Evolutionary conservation across 2,888 invertebrate species (phyloP), one percentile per base, ranked within the genome.

Genomic region (Nomada hirtipes): DNA sequence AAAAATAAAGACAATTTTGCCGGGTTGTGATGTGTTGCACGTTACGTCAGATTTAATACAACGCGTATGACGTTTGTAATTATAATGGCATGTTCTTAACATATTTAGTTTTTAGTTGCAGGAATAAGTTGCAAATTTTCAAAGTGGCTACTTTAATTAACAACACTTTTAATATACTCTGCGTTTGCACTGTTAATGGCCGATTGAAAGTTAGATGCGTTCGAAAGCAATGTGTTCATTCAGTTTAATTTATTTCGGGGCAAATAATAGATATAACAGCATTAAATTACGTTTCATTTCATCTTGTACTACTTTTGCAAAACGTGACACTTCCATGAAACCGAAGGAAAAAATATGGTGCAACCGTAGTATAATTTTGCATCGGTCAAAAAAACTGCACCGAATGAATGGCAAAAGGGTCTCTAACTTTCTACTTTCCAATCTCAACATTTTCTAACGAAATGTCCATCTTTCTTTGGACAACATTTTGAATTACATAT

Each of bases 401-500:
- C 42, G 55, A 57, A 69, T 53, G 52, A 15, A 29, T 26, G 65
- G 71, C 65, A 80, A 74, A 79, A 70, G 57, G 70, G 70, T 53
- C 61, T 57, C 44, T 9, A 36, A 71, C 75, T 71, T 57, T 68
- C 53, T 60, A 76, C 71, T 80, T 81, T 47, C 13, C 47, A 47
- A 47, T 20, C 60, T 71, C 67, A 36, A 36, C 26, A 57, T 36
- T 50, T 72, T 63, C n/a, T 60, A 72, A 67, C 76, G 69, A 73
- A 77, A 84, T 73, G 42, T 77, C 36, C 65, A 42, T 57, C 29
- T 57, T 69, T 44, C 36, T 77, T 81, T 70, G 57, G 18, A 70
- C 29, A 65, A 26, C 36, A 69, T 42, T 79, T 52, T 77, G 52
- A 60, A 13, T 76, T 65, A 72, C 70, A 79, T 76, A 79, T 76